A percentile compares a stretch with the other conserved stretches of the same genome.
Evolutionary conservation across 2,797 vertebrate species (phyloP).

Genomic region (Scolopax bukidnonensis): DNA sequence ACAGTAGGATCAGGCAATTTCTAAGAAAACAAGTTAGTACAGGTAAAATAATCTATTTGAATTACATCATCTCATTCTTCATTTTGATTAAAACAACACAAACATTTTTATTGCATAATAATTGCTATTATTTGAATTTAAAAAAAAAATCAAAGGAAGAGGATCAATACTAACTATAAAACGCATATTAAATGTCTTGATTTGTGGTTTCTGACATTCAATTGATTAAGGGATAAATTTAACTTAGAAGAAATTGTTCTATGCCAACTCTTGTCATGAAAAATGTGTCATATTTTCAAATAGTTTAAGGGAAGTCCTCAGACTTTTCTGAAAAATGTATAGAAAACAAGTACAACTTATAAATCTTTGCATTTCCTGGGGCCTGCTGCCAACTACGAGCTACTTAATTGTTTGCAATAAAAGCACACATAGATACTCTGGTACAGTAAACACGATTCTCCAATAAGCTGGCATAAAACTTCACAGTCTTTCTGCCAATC

Average conservation of each 20-base stretch:
- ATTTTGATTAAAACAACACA: background rate
- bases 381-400: background rate
- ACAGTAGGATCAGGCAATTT: background rate
- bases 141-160: background rate
- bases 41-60: slow-evolving; percentile 5
- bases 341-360: background rate
- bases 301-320: background rate
- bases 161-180: background rate
- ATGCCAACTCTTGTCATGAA: background rate
- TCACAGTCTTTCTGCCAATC: background rate
- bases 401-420: background rate
- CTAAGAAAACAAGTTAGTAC: background rate
- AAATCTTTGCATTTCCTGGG: background rate
- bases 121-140: background rate
- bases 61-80: background rate
- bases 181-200: background rate
- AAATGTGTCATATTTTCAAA: background rate
- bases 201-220: background rate
- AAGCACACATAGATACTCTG: background rate
- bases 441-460: background rate
- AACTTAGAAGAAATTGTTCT: slow-evolving; percentile 1
- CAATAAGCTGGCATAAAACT: background rate
- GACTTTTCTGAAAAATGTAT: background rate
- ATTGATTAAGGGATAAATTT: slow-evolving; percentile 38
- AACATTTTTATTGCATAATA: background rate